Percentiles rank a stretch among this genome's conserved stretches.
phyloP scores from a whole-genome alignment of 2,797 vertebrate genomes.

The Tragopan temminckii region DNA sequence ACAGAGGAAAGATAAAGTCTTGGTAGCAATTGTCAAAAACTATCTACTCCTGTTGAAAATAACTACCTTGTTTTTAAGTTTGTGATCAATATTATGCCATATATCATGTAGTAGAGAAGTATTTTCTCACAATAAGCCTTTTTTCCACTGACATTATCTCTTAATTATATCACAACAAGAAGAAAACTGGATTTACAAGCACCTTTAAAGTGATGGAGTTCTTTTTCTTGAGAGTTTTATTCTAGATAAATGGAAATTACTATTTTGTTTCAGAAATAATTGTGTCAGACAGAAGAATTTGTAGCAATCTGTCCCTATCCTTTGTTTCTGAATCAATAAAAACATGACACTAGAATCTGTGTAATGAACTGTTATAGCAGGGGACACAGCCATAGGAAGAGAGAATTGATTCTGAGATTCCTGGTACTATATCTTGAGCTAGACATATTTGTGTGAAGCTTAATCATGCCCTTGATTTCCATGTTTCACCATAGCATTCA shows the following conservation, averaged over 20 bases:
- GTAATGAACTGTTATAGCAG: not conserved
- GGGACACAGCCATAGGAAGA: not conserved
- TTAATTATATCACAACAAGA: conserved; percentile 34
- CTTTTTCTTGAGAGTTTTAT: conserved; percentile 29
- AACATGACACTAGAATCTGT: not conserved
- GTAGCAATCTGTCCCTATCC: conserved; percentile 9
- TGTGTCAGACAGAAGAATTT: conserved; percentile 30
- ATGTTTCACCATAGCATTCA: not conserved
- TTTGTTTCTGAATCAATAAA: conserved; percentile 54
- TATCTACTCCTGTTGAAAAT: conserved; percentile 33
- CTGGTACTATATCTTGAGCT: not conserved
- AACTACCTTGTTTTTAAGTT: conserved; percentile 38
- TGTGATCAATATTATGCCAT: conserved; percentile 13
- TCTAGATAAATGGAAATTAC: conserved; percentile 48
- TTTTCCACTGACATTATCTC: conserved; percentile 32
- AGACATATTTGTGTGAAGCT: not conserved
- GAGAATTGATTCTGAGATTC: not conserved
- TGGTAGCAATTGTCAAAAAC: conserved; percentile 13
- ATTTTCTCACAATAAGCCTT: not conserved
- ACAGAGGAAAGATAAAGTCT: not conserved
- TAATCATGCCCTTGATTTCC: not conserved
- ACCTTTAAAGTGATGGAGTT: not conserved
- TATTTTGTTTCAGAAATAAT: conserved; percentile 49
- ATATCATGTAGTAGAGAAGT: not conserved
- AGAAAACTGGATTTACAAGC: not conserved